Percentiles rank a stretch among this genome's conserved stretches.
Conservation (phyloP, 2,888 invertebrate genomes). For the Dicranocentrus wangi region DNA sequence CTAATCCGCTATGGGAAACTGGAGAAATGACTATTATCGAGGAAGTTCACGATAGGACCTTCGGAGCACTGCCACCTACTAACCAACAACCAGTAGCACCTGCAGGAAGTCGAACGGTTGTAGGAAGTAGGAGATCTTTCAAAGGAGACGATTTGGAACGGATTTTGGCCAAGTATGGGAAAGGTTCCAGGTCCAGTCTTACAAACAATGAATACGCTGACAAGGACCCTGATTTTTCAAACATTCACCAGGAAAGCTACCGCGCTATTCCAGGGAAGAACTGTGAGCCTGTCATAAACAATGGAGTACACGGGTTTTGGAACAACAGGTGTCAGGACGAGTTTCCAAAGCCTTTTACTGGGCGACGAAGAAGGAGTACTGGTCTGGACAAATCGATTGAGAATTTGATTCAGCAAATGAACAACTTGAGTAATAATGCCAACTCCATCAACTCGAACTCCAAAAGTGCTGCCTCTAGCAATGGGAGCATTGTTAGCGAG, state of each 20-base stretch:
- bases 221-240: slow-evolving; percentile 28
- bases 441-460: too few relatives aligned
- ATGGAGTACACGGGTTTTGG: slow-evolving; percentile 11
- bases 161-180: slow-evolving; percentile 58
- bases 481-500: too few relatives aligned
- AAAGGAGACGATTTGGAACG: slow-evolving; percentile 45
- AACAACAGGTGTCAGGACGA: neutral
- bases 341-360: neutral
- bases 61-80: neutral
- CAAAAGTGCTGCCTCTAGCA: too few relatives aligned
- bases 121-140: neutral
- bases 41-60: neutral
- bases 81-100: neutral
- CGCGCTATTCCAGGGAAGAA: neutral
- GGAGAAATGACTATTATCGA: neutral
- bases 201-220: slow-evolving; percentile 10
- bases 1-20: neutral
- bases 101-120: neutral
- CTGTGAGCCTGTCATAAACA: neutral
- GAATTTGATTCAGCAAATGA: neutral
- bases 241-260: slow-evolving; percentile 1
- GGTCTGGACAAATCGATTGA: neutral
- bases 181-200: neutral
- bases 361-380: neutral
- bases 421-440: too few relatives aligned